These are phyloP conservation scores for Ia io DNA, from an alignment of 2,113 vertebrate genomes.

Conservation along the genomic window DNA sequence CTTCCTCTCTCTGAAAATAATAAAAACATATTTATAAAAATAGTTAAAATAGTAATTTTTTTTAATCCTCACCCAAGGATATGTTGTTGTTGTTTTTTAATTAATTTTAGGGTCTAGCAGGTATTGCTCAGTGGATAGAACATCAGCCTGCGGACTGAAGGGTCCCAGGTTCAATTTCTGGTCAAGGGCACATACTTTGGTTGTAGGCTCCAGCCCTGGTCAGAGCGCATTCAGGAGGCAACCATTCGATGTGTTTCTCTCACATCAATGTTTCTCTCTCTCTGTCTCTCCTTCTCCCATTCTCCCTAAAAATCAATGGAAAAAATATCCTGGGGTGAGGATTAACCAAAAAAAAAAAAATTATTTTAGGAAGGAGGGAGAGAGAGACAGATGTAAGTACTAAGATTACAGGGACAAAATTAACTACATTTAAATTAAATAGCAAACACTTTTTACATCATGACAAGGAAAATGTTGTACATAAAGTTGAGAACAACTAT, in stretches of 20 bases:
- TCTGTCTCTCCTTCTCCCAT: not conserved
- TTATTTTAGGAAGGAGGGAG: not conserved
- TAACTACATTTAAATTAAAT: not conserved
- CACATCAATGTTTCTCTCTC: not conserved
- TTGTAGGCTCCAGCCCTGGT: no score
- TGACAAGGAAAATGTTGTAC: constrained; percentile 15
- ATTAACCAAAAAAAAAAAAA: not conserved
- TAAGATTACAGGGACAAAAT: not conserved
- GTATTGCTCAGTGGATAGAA: not conserved
- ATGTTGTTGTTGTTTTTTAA: no score
- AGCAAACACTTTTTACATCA: not conserved
- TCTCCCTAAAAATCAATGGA: not conserved
- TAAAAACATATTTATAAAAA: no score
- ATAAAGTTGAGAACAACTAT: not conserved
- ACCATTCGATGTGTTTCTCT: not conserved
- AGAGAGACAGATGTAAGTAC: no score
- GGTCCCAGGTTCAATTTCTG: not conserved
- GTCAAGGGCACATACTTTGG: not conserved
- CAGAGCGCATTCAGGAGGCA: no score
- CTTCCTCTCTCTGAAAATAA: no score
- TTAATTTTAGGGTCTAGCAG: not conserved
- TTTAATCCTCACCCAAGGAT: no score
- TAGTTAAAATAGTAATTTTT: no score
- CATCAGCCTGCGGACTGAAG: not conserved
- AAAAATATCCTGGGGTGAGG: not conserved